Evolutionary conservation across 2,888 invertebrate species (phyloP).

Genomic region (Scelioninae gen. 1): DNA sequence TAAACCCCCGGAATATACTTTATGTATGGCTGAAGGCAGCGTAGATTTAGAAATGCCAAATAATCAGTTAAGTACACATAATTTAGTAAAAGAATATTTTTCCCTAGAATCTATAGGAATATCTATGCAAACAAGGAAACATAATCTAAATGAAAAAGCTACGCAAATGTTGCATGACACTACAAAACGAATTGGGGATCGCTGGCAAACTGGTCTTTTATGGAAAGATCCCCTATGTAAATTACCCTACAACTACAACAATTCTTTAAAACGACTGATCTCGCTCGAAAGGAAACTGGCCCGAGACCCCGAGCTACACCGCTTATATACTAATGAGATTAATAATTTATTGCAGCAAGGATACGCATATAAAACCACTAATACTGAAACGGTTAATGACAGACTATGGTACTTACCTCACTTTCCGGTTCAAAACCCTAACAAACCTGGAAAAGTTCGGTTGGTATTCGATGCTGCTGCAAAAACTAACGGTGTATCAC

Average conservation of each 20-base stretch:
- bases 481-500: slow-evolving; percentile 65
- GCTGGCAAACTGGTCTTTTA: neutral
- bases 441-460: slow-evolving; percentile 64
- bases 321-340: neutral
- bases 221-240: neutral
- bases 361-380: neutral
- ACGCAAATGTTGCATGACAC: neutral
- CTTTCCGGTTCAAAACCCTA: neutral
- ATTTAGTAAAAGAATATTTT: neutral
- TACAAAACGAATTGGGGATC: neutral
- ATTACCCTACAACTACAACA: neutral
- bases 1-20: neutral
- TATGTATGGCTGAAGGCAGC: neutral
- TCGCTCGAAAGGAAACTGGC: neutral
- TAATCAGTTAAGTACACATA: neutral
- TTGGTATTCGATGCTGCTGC: slow-evolving; percentile 77
- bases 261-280: neutral
- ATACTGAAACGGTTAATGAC: neutral
- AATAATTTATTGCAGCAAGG: neutral
- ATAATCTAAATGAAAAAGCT: neutral
- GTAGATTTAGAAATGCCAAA: neutral
- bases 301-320: neutral
- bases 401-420: neutral
- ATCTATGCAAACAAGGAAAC: neutral
- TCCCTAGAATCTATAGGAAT: neutral